These are phyloP conservation scores for Kryphioiulus occultus DNA, from an alignment of 2,888 invertebrate species.

Conservation along the genomic window DNA sequence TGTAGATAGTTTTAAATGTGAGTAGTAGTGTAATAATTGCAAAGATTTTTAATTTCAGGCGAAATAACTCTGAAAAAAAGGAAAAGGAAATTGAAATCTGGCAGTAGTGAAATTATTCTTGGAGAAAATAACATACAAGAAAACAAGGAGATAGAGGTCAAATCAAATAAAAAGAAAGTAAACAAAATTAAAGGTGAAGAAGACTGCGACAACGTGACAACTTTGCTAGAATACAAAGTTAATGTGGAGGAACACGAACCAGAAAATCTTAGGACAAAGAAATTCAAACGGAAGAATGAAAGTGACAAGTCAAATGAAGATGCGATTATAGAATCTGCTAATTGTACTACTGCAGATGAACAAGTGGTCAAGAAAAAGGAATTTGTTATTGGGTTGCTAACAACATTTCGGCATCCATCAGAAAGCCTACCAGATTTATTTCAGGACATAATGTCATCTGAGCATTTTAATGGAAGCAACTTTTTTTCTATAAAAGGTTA, in stretches of 20 bases:
- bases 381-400: background rate
- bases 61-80: background rate
- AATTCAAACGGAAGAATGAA: background rate
- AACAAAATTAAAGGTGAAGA: background rate
- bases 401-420: conserved; percentile 7
- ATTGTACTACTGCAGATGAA: background rate
- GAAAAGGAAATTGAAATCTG: background rate
- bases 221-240: background rate
- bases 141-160: background rate
- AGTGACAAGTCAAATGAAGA: background rate
- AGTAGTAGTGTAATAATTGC: background rate
- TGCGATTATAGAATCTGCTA: background rate
- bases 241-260: background rate
- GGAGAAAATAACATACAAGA: background rate
- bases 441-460: background rate
- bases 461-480: conserved; percentile 15
- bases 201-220: background rate
- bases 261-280: background rate
- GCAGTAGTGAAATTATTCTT: background rate
- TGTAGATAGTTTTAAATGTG: too few species aligned
- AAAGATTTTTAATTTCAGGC: background rate
- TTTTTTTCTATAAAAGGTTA: conserved; percentile 44
- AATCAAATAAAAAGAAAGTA: background rate
- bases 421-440: background rate
- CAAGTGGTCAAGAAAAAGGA: background rate